Evolutionary conservation across 2,113 vertebrate genomes (phyloP).

Genomic region (Rhineura floridana): DNA sequence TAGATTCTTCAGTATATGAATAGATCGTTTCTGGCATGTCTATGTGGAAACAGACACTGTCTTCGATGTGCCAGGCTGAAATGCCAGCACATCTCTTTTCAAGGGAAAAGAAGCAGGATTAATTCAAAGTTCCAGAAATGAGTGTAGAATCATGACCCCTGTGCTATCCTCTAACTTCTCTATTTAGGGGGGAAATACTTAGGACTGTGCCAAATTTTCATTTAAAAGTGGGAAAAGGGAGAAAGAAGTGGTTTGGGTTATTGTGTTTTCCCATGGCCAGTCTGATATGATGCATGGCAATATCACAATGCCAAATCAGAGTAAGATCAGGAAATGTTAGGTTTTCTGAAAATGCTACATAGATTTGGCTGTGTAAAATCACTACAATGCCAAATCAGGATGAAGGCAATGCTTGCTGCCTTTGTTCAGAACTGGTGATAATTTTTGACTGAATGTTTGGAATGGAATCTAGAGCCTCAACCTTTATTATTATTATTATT

Average conservation of each 20-base stretch:
- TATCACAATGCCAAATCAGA: not conserved
- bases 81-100: accelerated
- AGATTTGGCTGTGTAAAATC: not conserved
- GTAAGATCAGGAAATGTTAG: not conserved
- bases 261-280: not conserved
- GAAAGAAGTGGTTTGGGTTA: too few relatives aligned
- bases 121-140: not conserved
- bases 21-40: too few relatives aligned
- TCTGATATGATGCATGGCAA: not conserved
- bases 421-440: not conserved
- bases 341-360: not conserved
- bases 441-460: not conserved
- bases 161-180: not conserved
- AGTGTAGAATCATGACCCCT: not conserved
- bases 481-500: too few relatives aligned
- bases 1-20: not conserved
- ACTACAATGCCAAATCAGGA: not conserved
- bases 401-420: not conserved
- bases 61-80: accelerated
- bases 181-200: not conserved
- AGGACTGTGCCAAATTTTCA: too few relatives aligned
- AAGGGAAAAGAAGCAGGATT: not conserved
- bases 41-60: accelerated
- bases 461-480: too few relatives aligned
- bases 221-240: not conserved